Evolutionary conservation across 2,797 vertebrate species (phyloP).

Genomic region (Urocyon cinereoargenteus): DNA sequence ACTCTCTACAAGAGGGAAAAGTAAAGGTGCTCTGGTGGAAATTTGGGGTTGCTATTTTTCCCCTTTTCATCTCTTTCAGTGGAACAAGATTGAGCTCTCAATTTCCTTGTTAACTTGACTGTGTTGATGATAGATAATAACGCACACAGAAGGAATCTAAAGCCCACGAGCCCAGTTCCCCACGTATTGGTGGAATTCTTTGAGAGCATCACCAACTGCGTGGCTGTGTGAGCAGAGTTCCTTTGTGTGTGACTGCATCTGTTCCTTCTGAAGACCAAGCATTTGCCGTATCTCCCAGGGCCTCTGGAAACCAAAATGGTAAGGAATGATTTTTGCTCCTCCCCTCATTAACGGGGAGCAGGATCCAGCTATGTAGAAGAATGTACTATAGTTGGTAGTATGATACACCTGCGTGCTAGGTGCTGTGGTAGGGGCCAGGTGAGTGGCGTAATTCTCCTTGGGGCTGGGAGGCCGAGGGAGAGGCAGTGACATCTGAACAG

Average conservation of each 20-base stretch:
- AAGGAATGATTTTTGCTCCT: background rate
- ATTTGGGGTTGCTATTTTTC: background rate
- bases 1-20: background rate
- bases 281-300: background rate
- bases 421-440: accelerated
- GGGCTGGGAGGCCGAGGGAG: background rate
- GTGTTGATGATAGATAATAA: background rate
- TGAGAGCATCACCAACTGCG: background rate
- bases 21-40: background rate
- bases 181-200: background rate
- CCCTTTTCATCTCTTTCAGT: background rate
- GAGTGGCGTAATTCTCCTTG: background rate
- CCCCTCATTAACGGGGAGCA: background rate
- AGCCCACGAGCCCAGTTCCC: background rate
- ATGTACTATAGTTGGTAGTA: background rate
- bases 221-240: background rate
- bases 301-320: background rate
- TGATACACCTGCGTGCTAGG: background rate
- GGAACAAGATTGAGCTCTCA: background rate
- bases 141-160: background rate
- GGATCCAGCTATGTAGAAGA: background rate
- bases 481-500: background rate
- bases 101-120: background rate
- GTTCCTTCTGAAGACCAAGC: background rate
- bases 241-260: background rate